These are phyloP conservation scores for Drosophila teissieri DNA, from an alignment of 1,140 invertebrate species.

Conservation along the genomic window DNA sequence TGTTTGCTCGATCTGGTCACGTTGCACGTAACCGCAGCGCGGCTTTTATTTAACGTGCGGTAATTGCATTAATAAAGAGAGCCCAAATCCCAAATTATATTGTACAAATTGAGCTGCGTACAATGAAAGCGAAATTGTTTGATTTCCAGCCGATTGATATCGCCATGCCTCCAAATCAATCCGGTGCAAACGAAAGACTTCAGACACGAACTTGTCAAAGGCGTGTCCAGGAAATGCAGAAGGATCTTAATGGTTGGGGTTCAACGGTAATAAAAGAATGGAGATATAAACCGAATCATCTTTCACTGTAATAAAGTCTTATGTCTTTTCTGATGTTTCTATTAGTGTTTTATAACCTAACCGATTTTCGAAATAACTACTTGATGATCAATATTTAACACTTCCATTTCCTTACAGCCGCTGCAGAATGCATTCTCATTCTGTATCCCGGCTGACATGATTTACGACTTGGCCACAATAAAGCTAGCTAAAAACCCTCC, in stretches of 20 bases:
- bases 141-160: conserved; percentile 60
- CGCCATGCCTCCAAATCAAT: conserved; percentile 45
- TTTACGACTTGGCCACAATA: conserved; percentile 39
- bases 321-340: conserved; percentile 1
- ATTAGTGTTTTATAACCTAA: conserved; percentile 22
- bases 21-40: conserved; percentile 79
- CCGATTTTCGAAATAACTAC: conserved; percentile 19
- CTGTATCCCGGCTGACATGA: conserved; percentile 35
- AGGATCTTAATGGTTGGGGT: not conserved
- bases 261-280: not conserved
- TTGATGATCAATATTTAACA: conserved; percentile 37
- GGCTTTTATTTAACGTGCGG: conserved; percentile 79
- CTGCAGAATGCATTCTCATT: conserved; percentile 21
- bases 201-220: conserved; percentile 54
- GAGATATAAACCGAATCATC: not conserved
- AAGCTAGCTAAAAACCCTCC: conserved; percentile 34
- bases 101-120: conserved; percentile 81
- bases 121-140: conserved; percentile 82
- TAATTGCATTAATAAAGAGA: conserved; percentile 82
- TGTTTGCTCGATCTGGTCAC: conserved; percentile 79
- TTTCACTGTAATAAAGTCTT: not conserved
- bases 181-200: conserved; percentile 28
- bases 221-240: conserved; percentile 17
- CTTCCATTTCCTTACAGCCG: conserved; percentile 35
- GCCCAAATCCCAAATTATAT: conserved; percentile 80